These are phyloP conservation scores for Masticophis lateralis DNA, from an alignment of 2,797 vertebrate genomes.

Conservation along the genomic window DNA sequence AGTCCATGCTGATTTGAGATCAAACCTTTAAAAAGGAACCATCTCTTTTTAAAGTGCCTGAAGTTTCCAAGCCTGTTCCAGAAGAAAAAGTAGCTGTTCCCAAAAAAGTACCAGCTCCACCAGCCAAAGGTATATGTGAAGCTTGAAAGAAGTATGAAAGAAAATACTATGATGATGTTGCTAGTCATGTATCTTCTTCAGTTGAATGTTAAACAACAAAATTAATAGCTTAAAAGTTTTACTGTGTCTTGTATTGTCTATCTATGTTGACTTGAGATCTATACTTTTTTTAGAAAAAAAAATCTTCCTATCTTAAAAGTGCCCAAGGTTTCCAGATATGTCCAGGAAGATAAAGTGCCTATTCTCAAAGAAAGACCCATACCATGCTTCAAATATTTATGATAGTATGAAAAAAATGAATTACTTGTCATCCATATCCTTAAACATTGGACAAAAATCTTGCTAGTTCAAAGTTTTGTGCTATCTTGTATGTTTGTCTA, in stretches of 20 bases:
- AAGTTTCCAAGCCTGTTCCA: neutral
- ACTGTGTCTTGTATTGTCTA: neutral
- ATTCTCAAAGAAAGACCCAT: constrained; percentile 53
- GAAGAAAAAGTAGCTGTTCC: neutral
- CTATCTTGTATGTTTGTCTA: neutral
- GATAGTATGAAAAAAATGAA: constrained; percentile 2
- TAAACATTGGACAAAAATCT: neutral
- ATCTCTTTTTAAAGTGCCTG: neutral
- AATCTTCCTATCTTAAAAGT: constrained; percentile 57
- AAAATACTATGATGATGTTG: neutral
- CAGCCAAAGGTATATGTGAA: neutral
- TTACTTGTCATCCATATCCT: neutral
- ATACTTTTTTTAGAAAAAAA: neutral
- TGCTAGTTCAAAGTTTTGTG: neutral
- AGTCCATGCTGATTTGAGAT: neutral
- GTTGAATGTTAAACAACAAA: neutral
- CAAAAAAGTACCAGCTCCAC: neutral
- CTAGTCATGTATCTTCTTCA: neutral
- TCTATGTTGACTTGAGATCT: neutral
- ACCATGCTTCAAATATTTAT: neutral
- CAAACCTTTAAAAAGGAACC: neutral
- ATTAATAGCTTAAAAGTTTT: neutral
- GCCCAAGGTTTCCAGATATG: constrained; percentile 52
- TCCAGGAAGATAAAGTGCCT: constrained; percentile 56
- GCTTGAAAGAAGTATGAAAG: neutral